Conservation (phyloP, 2,113 vertebrate genomes). For the Cynoglossus semilaevis region DNA sequence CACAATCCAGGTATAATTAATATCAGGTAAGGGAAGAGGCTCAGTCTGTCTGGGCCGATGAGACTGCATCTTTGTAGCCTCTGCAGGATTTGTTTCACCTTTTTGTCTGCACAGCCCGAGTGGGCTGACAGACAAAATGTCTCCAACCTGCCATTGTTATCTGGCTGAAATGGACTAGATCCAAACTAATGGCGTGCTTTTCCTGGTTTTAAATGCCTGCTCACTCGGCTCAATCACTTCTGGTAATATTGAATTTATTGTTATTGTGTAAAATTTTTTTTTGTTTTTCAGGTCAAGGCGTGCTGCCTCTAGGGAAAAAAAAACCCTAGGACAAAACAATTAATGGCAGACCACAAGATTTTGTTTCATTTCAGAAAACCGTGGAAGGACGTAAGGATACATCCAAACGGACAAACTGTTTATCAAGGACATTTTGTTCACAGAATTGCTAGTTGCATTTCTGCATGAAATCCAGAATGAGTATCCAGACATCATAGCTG, state of each 20-base stretch:
- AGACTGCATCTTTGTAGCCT: conserved; percentile 78
- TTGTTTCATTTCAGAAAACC: too few species aligned
- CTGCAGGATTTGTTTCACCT: conserved; percentile 79
- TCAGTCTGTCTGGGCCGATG: conserved; percentile 70
- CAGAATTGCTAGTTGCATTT: too few species aligned
- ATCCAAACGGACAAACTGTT: too few species aligned
- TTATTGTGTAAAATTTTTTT: conserved; percentile 16
- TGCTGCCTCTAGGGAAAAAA: too few species aligned
- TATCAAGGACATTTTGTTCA: too few species aligned
- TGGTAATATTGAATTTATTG: conserved; percentile 38
- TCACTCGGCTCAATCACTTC: conserved; percentile 21
- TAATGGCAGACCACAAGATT: too few species aligned
- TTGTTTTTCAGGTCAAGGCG: too few species aligned
- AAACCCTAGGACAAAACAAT: too few species aligned
- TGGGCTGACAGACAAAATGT: conserved; percentile 62
- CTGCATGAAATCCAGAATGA: too few species aligned
- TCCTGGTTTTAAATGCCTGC: conserved; percentile 43
- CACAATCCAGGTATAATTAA: conserved; percentile 78
- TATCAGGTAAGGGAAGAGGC: conserved; percentile 70
- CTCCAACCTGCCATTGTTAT: conserved; percentile 56
- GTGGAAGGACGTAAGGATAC: too few species aligned
- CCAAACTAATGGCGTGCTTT: conserved; percentile 45
- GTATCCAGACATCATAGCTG: too few species aligned
- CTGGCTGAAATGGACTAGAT: conserved; percentile 54
- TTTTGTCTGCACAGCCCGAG: conserved; percentile 68